phyloP scores from a whole-genome alignment of 2,888 invertebrate species.

The Eledone cirrhosa region DNA sequence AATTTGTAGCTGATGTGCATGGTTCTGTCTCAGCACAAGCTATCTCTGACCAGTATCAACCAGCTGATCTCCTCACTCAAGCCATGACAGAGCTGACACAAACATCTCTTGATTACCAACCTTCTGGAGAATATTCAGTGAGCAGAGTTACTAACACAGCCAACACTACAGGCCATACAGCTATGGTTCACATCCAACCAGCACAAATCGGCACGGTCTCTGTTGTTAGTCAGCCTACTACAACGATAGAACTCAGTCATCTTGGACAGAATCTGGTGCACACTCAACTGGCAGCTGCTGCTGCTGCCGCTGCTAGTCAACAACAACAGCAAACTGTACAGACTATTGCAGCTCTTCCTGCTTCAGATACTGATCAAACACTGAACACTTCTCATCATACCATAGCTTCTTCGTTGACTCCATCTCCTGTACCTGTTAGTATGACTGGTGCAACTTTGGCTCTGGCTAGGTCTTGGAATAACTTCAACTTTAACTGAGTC shows the following conservation, averaged over 20 bases:
- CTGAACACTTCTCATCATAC: conserved; percentile 12
- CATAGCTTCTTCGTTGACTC: background rate
- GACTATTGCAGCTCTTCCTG: conserved; percentile 20
- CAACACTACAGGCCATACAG: conserved; percentile 37
- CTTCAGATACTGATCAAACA: background rate
- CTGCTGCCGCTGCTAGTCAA: conserved; percentile 21
- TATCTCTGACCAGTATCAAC: conserved; percentile 39
- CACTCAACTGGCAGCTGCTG: conserved; percentile 41
- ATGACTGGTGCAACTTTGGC: background rate
- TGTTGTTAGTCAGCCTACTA: conserved; percentile 33
- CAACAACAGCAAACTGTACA: conserved; percentile 35
- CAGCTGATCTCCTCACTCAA: conserved; percentile 67
- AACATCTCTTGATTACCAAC: conserved; percentile 46
- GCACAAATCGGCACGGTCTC: conserved; percentile 32
- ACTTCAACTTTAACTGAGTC: background rate
- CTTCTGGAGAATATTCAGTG: conserved; percentile 40
- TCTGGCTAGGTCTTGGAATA: conserved; percentile 11
- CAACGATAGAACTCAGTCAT: conserved; percentile 57
- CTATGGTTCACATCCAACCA: conserved; percentile 49
- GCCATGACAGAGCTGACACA: conserved; percentile 68
- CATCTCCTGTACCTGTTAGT: background rate
- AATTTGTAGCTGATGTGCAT: conserved; percentile 32
- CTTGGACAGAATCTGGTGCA: conserved; percentile 50
- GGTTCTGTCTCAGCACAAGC: conserved; percentile 35
- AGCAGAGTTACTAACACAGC: conserved; percentile 37